Evolutionary conservation across 2,888 invertebrate species (phyloP).

Genomic region (Habroteleia sp.): DNA sequence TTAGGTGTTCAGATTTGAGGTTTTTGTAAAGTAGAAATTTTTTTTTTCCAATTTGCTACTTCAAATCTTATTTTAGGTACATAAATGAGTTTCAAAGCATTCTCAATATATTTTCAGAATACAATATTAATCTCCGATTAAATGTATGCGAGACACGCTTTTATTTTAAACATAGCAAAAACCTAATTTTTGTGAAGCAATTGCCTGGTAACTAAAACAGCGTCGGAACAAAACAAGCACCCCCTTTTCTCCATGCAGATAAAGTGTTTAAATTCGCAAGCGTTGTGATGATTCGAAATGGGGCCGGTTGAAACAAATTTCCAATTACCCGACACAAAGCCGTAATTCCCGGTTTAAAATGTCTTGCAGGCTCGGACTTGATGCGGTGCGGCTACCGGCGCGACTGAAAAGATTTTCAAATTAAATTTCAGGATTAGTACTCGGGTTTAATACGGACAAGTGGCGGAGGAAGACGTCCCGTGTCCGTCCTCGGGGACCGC

Average conservation of each 20-base stretch:
- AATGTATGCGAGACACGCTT: too few relatives aligned
- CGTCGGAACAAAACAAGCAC: slow-evolving; percentile 13
- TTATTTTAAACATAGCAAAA: too few relatives aligned
- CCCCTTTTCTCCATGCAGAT: too few relatives aligned
- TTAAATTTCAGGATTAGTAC: slow-evolving; percentile 76
- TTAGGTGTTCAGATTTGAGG: too few relatives aligned
- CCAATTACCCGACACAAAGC: slow-evolving; percentile 79
- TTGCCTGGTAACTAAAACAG: slow-evolving; percentile 22
- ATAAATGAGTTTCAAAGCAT: too few relatives aligned
- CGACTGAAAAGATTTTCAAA: slow-evolving; percentile 9
- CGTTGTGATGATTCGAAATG: slow-evolving; percentile 2
- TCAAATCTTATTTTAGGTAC: too few relatives aligned
- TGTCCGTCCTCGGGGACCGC: slow-evolving; percentile 72
- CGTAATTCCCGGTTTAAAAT: slow-evolving; percentile 78
- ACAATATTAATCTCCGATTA: too few relatives aligned
- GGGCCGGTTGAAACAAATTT: slow-evolving; percentile 74
- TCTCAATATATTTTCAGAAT: too few relatives aligned
- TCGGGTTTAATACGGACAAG: slow-evolving; percentile 78
- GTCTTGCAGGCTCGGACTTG: slow-evolving; percentile 66
- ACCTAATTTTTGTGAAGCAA: neutral
- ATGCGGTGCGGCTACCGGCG: slow-evolving; percentile 37
- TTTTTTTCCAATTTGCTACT: too few relatives aligned
- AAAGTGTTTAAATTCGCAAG: slow-evolving; percentile 31
- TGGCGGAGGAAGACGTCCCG: slow-evolving; percentile 79
- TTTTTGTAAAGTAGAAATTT: too few relatives aligned